Percentiles rank a stretch among this genome's conserved stretches.
Evolutionary conservation across 2,113 vertebrate species (phyloP).

Genomic region (Saimiri boliviensis): DNA sequence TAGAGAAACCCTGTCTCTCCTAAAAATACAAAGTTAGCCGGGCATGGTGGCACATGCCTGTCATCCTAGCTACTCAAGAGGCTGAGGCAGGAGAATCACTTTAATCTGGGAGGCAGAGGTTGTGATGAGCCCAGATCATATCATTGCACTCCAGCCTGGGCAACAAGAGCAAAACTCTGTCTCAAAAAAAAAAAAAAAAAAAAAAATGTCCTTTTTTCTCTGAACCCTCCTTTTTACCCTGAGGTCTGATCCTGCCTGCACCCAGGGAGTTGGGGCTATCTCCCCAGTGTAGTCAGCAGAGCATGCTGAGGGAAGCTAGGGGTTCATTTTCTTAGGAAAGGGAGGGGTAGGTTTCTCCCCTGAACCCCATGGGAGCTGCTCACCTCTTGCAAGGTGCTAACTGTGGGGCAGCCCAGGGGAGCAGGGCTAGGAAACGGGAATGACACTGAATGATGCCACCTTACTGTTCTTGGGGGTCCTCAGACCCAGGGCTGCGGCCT

Average conservation of each 20-base stretch:
- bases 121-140: fast-evolving
- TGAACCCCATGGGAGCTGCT: background rate
- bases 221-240: background rate
- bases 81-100: no score
- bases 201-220: background rate
- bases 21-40: no score
- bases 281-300: background rate
- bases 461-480: background rate
- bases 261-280: background rate
- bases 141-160: no score
- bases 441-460: background rate
- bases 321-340: background rate
- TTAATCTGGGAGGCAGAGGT: no score
- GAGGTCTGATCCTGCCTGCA: background rate
- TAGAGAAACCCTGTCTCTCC: no score
- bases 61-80: no score
- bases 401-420: background rate
- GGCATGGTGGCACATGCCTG: no score
- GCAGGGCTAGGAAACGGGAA: background rate
- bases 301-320: background rate
- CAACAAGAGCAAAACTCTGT: no score
- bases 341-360: background rate
- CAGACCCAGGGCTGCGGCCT: background rate
- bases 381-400: background rate
- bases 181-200: no score